Evolutionary conservation across 2,888 invertebrate genomes (phyloP).

Genomic region (Drosophila rubida): DNA sequence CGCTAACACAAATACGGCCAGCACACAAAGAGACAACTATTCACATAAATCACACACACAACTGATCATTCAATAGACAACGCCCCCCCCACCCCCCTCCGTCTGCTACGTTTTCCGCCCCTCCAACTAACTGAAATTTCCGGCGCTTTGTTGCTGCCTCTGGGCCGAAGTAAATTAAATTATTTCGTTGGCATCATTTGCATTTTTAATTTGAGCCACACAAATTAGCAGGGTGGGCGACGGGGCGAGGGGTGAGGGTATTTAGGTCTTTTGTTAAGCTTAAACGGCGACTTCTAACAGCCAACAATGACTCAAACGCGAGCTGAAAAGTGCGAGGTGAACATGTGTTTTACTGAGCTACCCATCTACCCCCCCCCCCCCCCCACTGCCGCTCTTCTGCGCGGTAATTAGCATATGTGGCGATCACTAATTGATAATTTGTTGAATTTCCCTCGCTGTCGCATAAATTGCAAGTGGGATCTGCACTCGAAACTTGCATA

Average conservation of each 20-base stretch:
- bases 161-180: slow-evolving; percentile 65
- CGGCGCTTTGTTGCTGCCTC: slow-evolving; percentile 60
- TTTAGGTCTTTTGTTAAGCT: slow-evolving; percentile 30
- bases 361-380: slow-evolving; percentile 18
- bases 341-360: slow-evolving; percentile 68
- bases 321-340: slow-evolving; percentile 71
- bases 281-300: slow-evolving; percentile 29
- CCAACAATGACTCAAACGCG: slow-evolving; percentile 8
- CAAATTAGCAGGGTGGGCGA: slow-evolving; percentile 48
- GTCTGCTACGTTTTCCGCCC: background rate
- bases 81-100: background rate
- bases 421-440: slow-evolving; percentile 55
- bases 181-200: slow-evolving; percentile 71
- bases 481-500: too few relatives aligned
- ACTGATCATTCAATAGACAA: slow-evolving; percentile 62
- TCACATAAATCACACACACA: slow-evolving; percentile 51
- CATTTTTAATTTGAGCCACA: slow-evolving; percentile 77
- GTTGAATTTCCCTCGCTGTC: slow-evolving; percentile 18
- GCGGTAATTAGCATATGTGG: slow-evolving; percentile 62
- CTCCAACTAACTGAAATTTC: slow-evolving; percentile 50
- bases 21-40: too few relatives aligned
- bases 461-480: too few relatives aligned
- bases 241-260: background rate
- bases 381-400: too few relatives aligned
- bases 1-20: background rate